These are phyloP conservation scores for Gallinago stenura DNA, from an alignment of 2,797 vertebrate genomes.

Conservation along the genomic window DNA sequence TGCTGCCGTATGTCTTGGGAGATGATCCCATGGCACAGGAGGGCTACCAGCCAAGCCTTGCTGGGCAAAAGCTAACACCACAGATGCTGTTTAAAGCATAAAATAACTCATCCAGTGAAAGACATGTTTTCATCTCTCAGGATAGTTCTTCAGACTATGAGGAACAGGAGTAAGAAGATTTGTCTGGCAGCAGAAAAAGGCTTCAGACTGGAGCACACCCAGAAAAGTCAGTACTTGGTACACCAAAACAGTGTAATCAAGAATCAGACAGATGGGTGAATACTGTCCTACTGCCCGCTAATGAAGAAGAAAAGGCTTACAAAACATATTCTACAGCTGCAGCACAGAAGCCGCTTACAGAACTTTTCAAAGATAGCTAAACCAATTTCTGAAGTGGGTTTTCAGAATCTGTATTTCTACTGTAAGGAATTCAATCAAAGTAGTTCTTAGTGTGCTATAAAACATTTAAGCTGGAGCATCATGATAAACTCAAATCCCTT, in stretches of 20 bases:
- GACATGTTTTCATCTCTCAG: background rate
- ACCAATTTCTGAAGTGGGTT: background rate
- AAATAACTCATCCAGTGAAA: background rate
- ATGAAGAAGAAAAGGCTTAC: background rate
- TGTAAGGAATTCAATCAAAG: background rate
- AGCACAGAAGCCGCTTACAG: background rate
- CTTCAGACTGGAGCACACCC: background rate
- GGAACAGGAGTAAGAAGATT: background rate
- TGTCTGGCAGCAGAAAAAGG: background rate
- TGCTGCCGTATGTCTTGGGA: fast-evolving
- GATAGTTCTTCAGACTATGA: background rate
- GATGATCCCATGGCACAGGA: fast-evolving
- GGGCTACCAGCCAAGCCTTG: background rate
- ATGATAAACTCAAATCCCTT: background rate
- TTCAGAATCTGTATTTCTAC: background rate
- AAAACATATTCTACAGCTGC: background rate
- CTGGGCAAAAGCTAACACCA: background rate
- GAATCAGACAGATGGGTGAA: background rate
- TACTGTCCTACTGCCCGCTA: fast-evolving
- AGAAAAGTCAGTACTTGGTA: background rate
- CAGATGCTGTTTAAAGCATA: background rate
- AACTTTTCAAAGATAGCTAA: background rate
- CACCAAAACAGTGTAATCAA: background rate
- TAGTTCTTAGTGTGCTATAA: background rate
- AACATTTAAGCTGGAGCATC: background rate